Evolutionary conservation across 1,140 invertebrate species (phyloP), one percentile per base, ranked within the genome.

Genomic region (Leguminivora glycinivorella): DNA sequence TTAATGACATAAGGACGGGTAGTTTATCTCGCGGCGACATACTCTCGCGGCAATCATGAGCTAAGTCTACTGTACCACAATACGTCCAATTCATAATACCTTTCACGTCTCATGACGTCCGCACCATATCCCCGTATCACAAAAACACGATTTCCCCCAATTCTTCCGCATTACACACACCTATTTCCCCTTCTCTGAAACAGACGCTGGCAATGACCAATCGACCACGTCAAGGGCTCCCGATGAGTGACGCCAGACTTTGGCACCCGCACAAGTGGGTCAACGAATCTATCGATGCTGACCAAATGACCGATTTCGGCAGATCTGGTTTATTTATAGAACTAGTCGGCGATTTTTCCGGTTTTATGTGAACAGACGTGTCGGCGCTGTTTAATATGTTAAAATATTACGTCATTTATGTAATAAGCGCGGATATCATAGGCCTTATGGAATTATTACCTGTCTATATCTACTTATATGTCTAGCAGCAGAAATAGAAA

Each of bases 231-330:
- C 17, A 52, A 52, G 47, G 47, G 47, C 47, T 52, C 7, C 47
- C 47, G 47, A 22, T 52, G 47, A 22, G 7, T 22, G 47, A 52
- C 47, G 0, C n/a, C 43, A 47, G 43, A 47, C 19, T 1, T 22
- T 52, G 47, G 47, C 47, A 52, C 47, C 47, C 4, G 47, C n/a
- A n/a, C 47, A 52, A 52, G 47, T 52, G 47, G 47, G 47, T 52
- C 47, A 52, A 5, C 47, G n/a, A 52, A 22, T 52, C 47, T 22
- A 22, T 7, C 58, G 47, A 7, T 29, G 26, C 4, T 63, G 25
- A 17, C 58, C 58, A 63, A 29, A 63, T 29, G 25, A 63, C 58
- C 58, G 58, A 63, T 63, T 63, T 29, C 56, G 56, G 56, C 25
- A 29, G 5, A 17, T 34, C 58, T 26, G 56, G 22, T 63, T 29